Evolutionary conservation across 2,888 invertebrate species (phyloP).

Genomic region (Tuta absoluta): DNA sequence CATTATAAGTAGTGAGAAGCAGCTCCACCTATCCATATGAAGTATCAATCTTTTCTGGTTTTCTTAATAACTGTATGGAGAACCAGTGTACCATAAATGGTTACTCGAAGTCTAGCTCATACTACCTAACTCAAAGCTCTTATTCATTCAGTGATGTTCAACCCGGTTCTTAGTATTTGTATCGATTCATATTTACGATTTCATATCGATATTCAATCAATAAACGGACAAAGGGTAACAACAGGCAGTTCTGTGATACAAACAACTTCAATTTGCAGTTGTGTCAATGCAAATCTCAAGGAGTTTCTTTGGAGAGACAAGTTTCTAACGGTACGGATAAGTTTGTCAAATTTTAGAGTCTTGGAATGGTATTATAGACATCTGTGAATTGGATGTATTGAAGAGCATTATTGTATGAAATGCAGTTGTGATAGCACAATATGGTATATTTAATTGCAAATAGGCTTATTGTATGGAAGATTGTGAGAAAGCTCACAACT

Average conservation of each 20-base stretch:
- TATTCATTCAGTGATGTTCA: constrained; percentile 21
- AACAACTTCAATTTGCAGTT: constrained; percentile 24
- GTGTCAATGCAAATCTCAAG: background rate
- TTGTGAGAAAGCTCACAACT: constrained; percentile 10
- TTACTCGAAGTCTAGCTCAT: background rate
- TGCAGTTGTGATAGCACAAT: constrained; percentile 47
- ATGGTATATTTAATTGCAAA: constrained; percentile 53
- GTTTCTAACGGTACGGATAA: constrained; percentile 25
- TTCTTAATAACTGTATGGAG: too few relatives aligned
- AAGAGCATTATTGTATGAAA: constrained; percentile 40
- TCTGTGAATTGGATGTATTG: constrained; percentile 46
- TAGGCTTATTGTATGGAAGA: constrained; percentile 30
- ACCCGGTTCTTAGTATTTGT: constrained; percentile 40
- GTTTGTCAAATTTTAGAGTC: constrained; percentile 46
- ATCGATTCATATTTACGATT: constrained; percentile 73
- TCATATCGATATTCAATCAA: constrained; percentile 72
- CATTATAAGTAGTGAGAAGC: too few relatives aligned
- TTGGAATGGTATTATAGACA: constrained; percentile 52
- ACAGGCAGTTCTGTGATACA: constrained; percentile 46
- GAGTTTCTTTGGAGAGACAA: background rate
- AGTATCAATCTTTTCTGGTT: too few relatives aligned
- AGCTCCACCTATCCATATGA: too few relatives aligned
- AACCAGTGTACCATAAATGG: too few relatives aligned
- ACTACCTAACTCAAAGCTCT: background rate
- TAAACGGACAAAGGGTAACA: constrained; percentile 58